Conservation (phyloP, 2,113 vertebrate species). For the Urocolius indicus region DNA sequence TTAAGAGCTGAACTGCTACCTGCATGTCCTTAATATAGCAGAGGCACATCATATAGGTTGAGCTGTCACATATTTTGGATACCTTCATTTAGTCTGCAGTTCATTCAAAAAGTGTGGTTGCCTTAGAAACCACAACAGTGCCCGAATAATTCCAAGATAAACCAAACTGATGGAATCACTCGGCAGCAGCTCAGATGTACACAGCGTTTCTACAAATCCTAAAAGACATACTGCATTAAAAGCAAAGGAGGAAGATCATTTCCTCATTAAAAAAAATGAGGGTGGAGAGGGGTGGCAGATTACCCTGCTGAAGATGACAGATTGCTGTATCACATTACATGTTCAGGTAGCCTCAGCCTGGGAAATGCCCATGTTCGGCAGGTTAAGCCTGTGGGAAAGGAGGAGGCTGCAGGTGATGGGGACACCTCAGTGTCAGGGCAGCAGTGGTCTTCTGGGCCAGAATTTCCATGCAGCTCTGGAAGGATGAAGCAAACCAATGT, state of each 20-base stretch:
- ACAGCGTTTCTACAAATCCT: background rate
- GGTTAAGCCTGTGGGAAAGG: conserved; percentile 22
- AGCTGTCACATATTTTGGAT: conserved; percentile 37
- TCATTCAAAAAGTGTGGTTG: conserved; percentile 60
- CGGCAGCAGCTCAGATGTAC: conserved; percentile 3
- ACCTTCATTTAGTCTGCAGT: conserved; percentile 35
- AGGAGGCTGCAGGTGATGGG: background rate
- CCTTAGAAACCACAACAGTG: conserved; percentile 60
- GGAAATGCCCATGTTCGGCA: background rate
- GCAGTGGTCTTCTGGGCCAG: background rate
- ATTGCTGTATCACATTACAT: fast-evolving
- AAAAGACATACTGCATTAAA: background rate
- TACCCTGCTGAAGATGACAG: background rate
- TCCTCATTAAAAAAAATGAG: background rate
- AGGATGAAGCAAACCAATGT: background rate
- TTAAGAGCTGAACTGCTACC: background rate
- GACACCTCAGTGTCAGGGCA: background rate
- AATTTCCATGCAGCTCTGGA: background rate
- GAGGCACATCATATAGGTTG: background rate
- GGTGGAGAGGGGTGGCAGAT: background rate
- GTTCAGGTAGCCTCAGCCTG: background rate
- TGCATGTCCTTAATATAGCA: background rate
- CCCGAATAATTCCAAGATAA: conserved; percentile 44
- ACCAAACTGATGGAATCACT: conserved; percentile 24
- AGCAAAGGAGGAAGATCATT: background rate